Conservation (phyloP, 1,140 invertebrate species). For the Drosophila asahinai region DNA sequence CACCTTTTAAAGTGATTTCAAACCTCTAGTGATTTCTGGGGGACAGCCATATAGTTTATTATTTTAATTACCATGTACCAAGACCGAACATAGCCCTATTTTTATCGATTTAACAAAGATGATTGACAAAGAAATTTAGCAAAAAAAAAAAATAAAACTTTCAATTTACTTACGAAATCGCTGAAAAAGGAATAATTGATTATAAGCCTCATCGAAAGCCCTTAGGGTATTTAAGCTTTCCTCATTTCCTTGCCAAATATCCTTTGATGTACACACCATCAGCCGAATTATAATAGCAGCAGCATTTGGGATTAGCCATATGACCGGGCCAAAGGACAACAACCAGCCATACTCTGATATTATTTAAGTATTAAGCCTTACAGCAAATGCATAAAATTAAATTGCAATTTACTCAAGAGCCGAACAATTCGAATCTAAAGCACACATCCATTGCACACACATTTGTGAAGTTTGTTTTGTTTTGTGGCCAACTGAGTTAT, state of each 20-base stretch:
- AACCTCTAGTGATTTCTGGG: no score
- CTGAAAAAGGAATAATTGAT: not conserved
- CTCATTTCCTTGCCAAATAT: not conserved
- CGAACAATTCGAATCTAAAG: slow-evolving; percentile 14
- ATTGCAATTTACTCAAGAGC: slow-evolving; percentile 62
- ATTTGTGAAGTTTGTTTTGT: slow-evolving; percentile 63
- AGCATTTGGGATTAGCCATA: slow-evolving; percentile 61
- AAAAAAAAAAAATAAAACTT: not conserved
- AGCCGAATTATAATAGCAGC: slow-evolving; percentile 32
- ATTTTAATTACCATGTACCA: no score
- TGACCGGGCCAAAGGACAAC: slow-evolving; percentile 50
- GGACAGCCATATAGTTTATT: no score
- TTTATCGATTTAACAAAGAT: no score
- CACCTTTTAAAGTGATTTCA: no score
- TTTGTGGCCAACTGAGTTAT: slow-evolving; percentile 66
- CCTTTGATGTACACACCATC: slow-evolving; percentile 15
- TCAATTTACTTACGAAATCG: not conserved
- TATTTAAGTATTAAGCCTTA: slow-evolving; percentile 31
- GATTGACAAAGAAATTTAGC: not conserved
- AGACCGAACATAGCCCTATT: no score
- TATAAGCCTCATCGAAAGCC: not conserved
- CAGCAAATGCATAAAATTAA: slow-evolving; percentile 60
- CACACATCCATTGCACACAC: slow-evolving; percentile 6
- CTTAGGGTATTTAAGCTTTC: slow-evolving; percentile 16
- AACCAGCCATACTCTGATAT: slow-evolving; percentile 24